phyloP scores from a whole-genome alignment of 2,113 vertebrate species.

The Myotis davidii region DNA sequence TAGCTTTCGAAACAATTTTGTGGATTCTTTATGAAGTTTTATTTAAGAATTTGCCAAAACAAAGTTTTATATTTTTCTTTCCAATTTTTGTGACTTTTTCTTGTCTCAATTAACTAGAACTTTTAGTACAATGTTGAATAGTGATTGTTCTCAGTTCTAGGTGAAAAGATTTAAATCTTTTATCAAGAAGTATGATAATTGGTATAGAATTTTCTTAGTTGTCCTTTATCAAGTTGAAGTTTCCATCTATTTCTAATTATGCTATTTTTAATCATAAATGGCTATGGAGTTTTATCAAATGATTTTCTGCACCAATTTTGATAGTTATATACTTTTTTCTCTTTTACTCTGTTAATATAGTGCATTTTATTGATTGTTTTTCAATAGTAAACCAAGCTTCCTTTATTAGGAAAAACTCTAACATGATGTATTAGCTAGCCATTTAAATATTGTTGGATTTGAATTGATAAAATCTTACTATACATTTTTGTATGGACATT shows the following conservation, averaged over 20 bases:
- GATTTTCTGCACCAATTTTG: background rate
- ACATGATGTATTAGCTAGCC: background rate
- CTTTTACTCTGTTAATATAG: background rate
- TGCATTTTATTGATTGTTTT: background rate
- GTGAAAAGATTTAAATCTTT: background rate
- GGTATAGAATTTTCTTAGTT: background rate
- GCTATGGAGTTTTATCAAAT: background rate
- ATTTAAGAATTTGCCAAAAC: background rate
- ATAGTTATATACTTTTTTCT: background rate
- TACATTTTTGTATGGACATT: background rate
- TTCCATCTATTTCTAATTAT: background rate
- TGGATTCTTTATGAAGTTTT: background rate
- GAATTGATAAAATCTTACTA: background rate
- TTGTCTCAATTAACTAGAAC: background rate
- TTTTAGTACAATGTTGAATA: background rate
- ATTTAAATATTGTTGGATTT: slow-evolving; percentile 11
- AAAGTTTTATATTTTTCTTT: background rate
- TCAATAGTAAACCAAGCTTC: background rate
- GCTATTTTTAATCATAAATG: background rate
- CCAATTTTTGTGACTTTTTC: background rate
- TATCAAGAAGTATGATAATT: background rate
- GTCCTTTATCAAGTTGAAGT: background rate
- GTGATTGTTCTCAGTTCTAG: background rate
- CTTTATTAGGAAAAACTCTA: background rate
- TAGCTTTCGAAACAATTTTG: background rate